Evolutionary conservation across 2,797 vertebrate genomes (phyloP).

Genomic region (Platyrinchus mystaceus): DNA sequence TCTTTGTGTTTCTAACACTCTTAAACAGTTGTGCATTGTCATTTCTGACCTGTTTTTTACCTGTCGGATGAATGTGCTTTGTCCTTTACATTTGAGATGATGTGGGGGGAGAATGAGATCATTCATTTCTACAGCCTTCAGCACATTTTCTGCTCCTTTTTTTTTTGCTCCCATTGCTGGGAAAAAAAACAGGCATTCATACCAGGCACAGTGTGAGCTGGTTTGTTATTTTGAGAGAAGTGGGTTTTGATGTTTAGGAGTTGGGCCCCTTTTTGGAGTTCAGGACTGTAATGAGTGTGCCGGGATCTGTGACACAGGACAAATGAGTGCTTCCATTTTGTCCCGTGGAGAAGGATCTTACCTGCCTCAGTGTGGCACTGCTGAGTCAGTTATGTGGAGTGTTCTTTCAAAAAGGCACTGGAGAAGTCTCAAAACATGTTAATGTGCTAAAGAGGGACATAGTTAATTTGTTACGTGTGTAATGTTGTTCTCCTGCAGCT

Average conservation of each 20-base stretch:
- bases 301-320: background rate
- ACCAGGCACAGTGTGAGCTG: background rate
- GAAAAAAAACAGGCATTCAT: background rate
- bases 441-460: background rate
- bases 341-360: background rate
- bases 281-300: background rate
- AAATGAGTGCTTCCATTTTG: background rate
- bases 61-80: background rate
- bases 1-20: background rate
- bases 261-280: background rate
- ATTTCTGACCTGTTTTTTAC: background rate
- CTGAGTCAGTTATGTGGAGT: background rate
- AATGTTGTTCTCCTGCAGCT: background rate
- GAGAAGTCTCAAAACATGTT: background rate
- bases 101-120: background rate
- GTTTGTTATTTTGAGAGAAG: background rate
- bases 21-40: background rate
- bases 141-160: background rate
- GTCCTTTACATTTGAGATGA: background rate
- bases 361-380: conserved; percentile 48
- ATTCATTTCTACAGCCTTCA: background rate
- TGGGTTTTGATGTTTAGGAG: background rate
- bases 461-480: background rate
- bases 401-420: background rate
- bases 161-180: background rate